Evolutionary conservation across 2,113 vertebrate genomes (phyloP).

Genomic region (Garra rufa): DNA sequence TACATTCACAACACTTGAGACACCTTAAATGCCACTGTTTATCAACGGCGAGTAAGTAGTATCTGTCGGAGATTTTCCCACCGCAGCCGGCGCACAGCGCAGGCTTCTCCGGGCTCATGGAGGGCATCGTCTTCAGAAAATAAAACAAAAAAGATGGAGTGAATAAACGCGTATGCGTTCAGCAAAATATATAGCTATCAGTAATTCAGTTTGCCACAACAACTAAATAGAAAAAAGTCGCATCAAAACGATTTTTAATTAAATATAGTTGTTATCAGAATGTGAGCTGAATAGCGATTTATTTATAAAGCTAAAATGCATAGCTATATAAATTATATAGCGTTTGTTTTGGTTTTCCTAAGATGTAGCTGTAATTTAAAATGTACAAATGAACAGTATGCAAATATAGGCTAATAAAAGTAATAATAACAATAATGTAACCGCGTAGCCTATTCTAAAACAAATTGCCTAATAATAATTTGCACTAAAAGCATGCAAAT

Average conservation of each 20-base stretch:
- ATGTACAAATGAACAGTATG: background rate
- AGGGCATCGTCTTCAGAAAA: slow-evolving; percentile 86
- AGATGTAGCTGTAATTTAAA: too few species aligned
- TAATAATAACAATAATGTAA: background rate
- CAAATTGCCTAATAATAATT: too few species aligned
- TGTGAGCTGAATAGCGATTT: background rate
- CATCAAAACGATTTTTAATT: background rate
- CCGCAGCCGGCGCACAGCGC: slow-evolving; percentile 97
- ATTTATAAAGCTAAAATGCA: background rate
- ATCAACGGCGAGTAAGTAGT: slow-evolving; percentile 98
- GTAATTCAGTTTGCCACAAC: background rate
- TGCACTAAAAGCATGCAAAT: background rate
- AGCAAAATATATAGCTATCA: background rate
- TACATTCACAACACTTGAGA: slow-evolving; percentile 99
- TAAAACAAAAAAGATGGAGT: background rate
- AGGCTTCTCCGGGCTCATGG: slow-evolving; percentile 96
- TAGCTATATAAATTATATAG: background rate
- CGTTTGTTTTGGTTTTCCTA: background rate
- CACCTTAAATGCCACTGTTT: slow-evolving; percentile 99
- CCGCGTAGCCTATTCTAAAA: too few species aligned
- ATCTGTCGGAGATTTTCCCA: slow-evolving; percentile 98
- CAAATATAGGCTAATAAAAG: background rate
- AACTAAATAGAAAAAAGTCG: background rate
- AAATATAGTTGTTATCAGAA: background rate
- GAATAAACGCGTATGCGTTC: background rate